Evolutionary conservation across 2,797 vertebrate genomes (phyloP), one percentile per base, ranked within the genome.

Genomic region (Anguilla megastoma): DNA sequence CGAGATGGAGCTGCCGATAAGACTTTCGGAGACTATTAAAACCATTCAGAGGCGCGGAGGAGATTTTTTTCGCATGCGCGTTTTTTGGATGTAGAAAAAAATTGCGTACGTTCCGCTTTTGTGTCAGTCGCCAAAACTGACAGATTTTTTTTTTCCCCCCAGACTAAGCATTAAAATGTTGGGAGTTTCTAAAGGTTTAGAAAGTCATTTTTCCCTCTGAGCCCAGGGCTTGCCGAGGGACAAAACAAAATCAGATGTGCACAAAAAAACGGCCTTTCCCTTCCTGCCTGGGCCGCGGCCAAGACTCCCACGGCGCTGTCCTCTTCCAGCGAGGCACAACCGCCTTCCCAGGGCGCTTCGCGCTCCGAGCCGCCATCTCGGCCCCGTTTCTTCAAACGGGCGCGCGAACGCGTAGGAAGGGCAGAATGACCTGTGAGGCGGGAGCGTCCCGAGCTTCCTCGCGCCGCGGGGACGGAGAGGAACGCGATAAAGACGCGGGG

Each of bases 81-180:
- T 76, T 8, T 76, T 8, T 80, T 27, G 63, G 84, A 63, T 21
- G 45, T 85, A 60, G 82, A 60, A 95, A 93, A 79, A 79, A 79
- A 18, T 95, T 94, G 91, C 89, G 93, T 93, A 92, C 88, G 90
- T 95, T 87, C 85, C 74, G 56, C 71, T 96, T 93, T 60, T 90
- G 93, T 95, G 95, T 96, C 95, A 95, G 94, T 93, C 93, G 93
- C 91, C 84, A 69, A 92, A 91, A 91, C 90, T 94, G 92, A 90
- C 90, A 89, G 86, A 85, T 84, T 90, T 69, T 86, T 85, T 87
- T 82, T 79, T 86, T 3, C 10, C 24, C 33, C 10, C 41, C 71
- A 69, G 82, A 85, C 60, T 79, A 85, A 87, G 83, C 83, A 80
- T 27, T 87, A 89, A 87, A 88, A 74, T 88, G 85, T 88, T 66